Evolutionary conservation across 2,797 vertebrate species (phyloP).

Genomic region (Bryconaethiops microstoma): DNA sequence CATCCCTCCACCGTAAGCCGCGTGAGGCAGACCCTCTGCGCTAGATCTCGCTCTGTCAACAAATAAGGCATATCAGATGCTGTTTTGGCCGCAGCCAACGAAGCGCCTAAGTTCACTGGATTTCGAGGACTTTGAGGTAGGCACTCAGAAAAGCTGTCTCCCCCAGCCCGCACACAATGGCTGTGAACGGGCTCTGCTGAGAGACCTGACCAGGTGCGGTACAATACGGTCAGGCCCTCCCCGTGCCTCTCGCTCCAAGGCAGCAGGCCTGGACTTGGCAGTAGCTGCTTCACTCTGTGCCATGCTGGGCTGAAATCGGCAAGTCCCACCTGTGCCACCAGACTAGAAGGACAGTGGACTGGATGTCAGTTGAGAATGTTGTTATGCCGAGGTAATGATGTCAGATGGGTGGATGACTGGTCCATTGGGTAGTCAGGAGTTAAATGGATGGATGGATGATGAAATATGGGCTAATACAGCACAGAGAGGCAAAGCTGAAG

Average conservation of each 20-base stretch:
- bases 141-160: conserved; percentile 59
- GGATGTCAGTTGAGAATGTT: conserved; percentile 3
- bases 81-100: conserved; percentile 77
- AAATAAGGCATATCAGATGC: conserved; percentile 84
- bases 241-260: conserved; percentile 36
- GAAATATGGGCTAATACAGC: neutral
- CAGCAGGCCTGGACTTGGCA: conserved; percentile 35
- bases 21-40: conserved; percentile 75
- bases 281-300: conserved; percentile 3
- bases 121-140: conserved; percentile 72
- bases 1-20: conserved; percentile 72
- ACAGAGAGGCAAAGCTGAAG: neutral
- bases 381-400: conserved; percentile 12
- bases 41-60: conserved; percentile 81
- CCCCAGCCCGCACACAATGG: conserved; percentile 15
- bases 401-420: neutral
- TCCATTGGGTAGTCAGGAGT: neutral
- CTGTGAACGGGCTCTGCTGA: conserved; percentile 30
- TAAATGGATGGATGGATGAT: neutral
- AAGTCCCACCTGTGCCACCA: conserved; percentile 50
- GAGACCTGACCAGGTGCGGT: conserved; percentile 53
- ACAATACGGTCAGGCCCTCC: conserved; percentile 56
- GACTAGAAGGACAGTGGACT: conserved; percentile 37
- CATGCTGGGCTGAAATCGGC: conserved; percentile 31
- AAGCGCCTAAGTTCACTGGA: conserved; percentile 78